Conservation (phyloP, 30 jellyfish, hydroid and myxozoan species). For the Aurelia sp. region DNA sequence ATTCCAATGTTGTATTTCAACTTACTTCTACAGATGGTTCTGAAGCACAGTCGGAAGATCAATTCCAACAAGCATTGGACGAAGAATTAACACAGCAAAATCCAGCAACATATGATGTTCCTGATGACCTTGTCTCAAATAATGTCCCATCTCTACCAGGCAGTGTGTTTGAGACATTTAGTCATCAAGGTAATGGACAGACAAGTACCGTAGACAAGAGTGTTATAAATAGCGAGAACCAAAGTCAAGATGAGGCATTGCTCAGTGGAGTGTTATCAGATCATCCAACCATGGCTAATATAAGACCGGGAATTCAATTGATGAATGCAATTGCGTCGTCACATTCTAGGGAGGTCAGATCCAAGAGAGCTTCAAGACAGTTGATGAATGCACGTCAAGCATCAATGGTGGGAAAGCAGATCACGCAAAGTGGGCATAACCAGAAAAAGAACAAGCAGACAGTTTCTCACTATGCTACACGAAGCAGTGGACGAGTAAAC, state of each 20-base stretch:
- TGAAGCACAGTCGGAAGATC: no score
- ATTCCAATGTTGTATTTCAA: no score
- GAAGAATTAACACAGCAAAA: no score
- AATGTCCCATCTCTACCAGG: no score
- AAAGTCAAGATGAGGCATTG: not conserved
- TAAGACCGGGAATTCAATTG: not conserved
- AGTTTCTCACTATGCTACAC: not conserved
- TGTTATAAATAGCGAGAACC: not conserved
- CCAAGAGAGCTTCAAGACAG: not conserved
- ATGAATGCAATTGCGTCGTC: not conserved
- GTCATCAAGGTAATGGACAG: not conserved
- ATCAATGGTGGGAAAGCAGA: not conserved
- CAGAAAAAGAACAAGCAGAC: not conserved
- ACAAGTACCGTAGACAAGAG: not conserved
- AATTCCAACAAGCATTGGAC: no score
- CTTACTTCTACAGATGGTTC: no score
- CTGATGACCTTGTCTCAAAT: no score
- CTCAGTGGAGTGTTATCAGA: constrained; percentile 16
- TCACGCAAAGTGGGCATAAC: not conserved
- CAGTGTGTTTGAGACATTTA: no score
- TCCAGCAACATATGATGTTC: no score
- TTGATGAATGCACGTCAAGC: not conserved
- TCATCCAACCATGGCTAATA: constrained; percentile 55
- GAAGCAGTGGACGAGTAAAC: not conserved
- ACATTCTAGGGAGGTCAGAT: not conserved